These are phyloP conservation scores for Lumbricus terrestris DNA, from an alignment of 2,888 invertebrate species.

Conservation along the genomic window DNA sequence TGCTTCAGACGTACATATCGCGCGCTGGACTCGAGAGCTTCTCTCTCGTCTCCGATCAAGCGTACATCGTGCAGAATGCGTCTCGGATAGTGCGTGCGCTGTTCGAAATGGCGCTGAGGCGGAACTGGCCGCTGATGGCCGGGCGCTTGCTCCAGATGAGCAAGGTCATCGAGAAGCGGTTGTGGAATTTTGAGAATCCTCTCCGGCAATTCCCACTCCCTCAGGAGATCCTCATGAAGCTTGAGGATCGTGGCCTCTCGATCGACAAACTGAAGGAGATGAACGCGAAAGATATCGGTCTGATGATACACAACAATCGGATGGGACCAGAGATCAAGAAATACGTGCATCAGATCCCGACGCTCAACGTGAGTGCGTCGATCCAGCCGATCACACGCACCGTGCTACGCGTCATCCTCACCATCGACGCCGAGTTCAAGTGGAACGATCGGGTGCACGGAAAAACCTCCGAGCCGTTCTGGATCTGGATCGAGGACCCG, in stretches of 20 bases:
- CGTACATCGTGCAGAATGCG: constrained; percentile 89
- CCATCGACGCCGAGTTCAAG: constrained; percentile 64
- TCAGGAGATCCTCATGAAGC: constrained; percentile 73
- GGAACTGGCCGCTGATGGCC: constrained; percentile 86
- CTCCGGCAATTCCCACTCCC: constrained; percentile 73
- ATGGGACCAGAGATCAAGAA: constrained; percentile 76
- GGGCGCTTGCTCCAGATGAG: constrained; percentile 80
- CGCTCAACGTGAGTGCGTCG: constrained; percentile 76
- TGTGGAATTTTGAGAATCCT: constrained; percentile 84
- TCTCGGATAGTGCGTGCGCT: constrained; percentile 85
- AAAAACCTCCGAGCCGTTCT: constrained; percentile 83
- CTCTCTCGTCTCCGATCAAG: constrained; percentile 82
- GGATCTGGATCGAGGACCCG: constrained; percentile 97
- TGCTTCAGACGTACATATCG: constrained; percentile 80
- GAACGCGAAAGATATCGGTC: constrained; percentile 82
- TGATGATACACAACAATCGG: constrained; percentile 74
- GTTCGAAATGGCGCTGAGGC: constrained; percentile 87
- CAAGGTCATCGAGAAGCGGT: constrained; percentile 72
- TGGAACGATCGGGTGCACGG: constrained; percentile 91
- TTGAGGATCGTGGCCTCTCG: constrained; percentile 74
- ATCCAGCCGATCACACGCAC: constrained; percentile 95
- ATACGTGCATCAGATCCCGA: constrained; percentile 82
- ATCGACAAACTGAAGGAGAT: constrained; percentile 81
- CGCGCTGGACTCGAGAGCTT: constrained; percentile 77
- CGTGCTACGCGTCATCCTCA: constrained; percentile 69